Percentiles rank a stretch among this genome's conserved stretches.
These are phyloP conservation scores for Remorina albescens DNA, from an alignment of 2,797 vertebrate species.

Conservation along the genomic window DNA sequence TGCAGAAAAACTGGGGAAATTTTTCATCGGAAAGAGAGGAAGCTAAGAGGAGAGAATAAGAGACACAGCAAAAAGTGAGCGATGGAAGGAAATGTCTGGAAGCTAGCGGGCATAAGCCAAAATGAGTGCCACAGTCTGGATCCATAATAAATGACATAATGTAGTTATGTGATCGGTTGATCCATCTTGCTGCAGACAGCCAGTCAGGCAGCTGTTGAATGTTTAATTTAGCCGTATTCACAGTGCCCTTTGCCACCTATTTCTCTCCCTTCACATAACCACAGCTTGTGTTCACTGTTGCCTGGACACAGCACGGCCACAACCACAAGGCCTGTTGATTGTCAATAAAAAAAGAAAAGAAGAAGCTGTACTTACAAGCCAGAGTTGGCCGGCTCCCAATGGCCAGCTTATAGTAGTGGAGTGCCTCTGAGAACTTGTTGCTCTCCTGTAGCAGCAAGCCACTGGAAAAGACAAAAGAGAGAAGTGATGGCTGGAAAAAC, in stretches of 20 bases:
- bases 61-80: not conserved
- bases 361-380: constrained; percentile 96
- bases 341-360: constrained; percentile 76
- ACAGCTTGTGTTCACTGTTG: constrained; percentile 71
- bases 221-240: constrained; percentile 59
- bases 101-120: not conserved
- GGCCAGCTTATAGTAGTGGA: constrained; percentile 98
- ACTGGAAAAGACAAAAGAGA: constrained; percentile 78
- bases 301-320: constrained; percentile 75
- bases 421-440: constrained; percentile 95
- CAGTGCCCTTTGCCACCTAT: constrained; percentile 69
- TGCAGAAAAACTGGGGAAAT: not conserved
- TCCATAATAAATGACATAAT: constrained; percentile 59
- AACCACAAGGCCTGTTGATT: constrained; percentile 72
- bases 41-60: not conserved
- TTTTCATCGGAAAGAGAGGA: not conserved
- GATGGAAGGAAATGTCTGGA: not conserved
- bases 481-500: not conserved
- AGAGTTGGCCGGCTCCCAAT: constrained; percentile 97
- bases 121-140: constrained; percentile 39
- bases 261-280: constrained; percentile 62
- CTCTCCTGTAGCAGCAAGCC: constrained; percentile 98
- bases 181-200: constrained; percentile 33
- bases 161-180: constrained; percentile 55
- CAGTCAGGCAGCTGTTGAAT: constrained; percentile 49